These are phyloP conservation scores for Siniperca chuatsi DNA, from an alignment of 2,113 vertebrate genomes.

Conservation along the genomic window DNA sequence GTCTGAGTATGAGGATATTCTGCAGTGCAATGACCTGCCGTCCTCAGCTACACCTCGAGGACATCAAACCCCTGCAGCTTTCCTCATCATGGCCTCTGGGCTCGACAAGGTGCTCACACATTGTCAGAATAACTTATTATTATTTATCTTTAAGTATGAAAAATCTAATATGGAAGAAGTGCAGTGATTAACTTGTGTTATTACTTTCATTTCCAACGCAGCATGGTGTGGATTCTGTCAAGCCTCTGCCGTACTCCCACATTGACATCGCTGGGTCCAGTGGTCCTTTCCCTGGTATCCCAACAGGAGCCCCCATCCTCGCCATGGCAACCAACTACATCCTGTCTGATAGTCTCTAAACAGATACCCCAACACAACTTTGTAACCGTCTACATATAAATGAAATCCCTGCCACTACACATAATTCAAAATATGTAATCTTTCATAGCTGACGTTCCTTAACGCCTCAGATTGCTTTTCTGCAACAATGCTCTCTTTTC, in stretches of 20 bases:
- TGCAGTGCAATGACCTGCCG: slow-evolving; percentile 86
- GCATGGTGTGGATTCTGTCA: slow-evolving; percentile 83
- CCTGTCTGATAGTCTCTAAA: slow-evolving; percentile 58
- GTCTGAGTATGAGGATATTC: slow-evolving; percentile 88
- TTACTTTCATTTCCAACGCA: slow-evolving; percentile 45
- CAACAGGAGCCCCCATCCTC: slow-evolving; percentile 85
- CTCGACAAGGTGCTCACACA: slow-evolving; percentile 82
- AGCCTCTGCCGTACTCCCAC: slow-evolving; percentile 85
- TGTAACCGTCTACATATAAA: slow-evolving; percentile 22
- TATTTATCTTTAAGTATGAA: not conserved
- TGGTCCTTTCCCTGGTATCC: slow-evolving; percentile 87
- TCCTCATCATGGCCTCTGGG: slow-evolving; percentile 88
- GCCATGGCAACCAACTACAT: slow-evolving; percentile 85
- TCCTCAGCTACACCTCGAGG: slow-evolving; percentile 85
- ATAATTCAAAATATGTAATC: not conserved
- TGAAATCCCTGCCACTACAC: slow-evolving; percentile 13
- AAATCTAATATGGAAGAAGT: not conserved
- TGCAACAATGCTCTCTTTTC: slow-evolving; percentile 27
- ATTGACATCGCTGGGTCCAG: slow-evolving; percentile 88
- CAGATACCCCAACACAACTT: not conserved
- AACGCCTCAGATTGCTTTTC: slow-evolving; percentile 34
- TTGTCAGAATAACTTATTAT: not conserved
- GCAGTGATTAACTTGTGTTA: not conserved
- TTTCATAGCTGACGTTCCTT: slow-evolving; percentile 16
- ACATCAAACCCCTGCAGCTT: slow-evolving; percentile 86